A percentile compares a stretch with the other conserved stretches of the same genome.
Conservation (phyloP, 2,888 invertebrate genomes). For the Gasteruption jaculator region DNA sequence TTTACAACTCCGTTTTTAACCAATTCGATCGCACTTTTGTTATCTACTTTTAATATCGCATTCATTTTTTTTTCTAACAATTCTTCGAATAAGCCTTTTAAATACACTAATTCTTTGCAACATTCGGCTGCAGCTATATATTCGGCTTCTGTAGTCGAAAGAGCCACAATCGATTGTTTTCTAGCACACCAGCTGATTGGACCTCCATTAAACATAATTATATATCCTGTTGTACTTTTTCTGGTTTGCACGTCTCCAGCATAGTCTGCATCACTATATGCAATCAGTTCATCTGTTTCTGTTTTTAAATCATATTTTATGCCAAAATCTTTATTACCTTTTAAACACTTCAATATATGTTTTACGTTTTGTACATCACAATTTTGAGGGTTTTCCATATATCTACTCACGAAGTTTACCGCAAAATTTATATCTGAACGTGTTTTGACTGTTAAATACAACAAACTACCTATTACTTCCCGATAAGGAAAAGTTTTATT, state of each 20-base stretch:
- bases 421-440: neutral
- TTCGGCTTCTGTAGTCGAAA: constrained; percentile 23
- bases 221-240: constrained; percentile 29
- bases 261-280: constrained; percentile 27
- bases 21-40: constrained; percentile 21
- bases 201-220: constrained; percentile 26
- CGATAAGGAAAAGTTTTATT: neutral
- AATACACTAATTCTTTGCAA: constrained; percentile 24
- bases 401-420: neutral
- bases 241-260: constrained; percentile 26
- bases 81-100: constrained; percentile 23
- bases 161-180: constrained; percentile 28
- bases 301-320: constrained; percentile 1
- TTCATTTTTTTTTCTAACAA: constrained; percentile 11
- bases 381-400: neutral
- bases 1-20: constrained; percentile 19
- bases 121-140: constrained; percentile 27
- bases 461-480: neutral
- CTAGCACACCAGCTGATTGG: constrained; percentile 29
- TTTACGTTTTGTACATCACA: neutral
- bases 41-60: constrained; percentile 20
- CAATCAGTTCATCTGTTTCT: constrained; percentile 12
- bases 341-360: constrained; percentile 1
- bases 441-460: constrained; percentile 1
- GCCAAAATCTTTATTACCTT: neutral